phyloP scores from a whole-genome alignment of 2,113 vertebrate species.

The Columba janthina region DNA sequence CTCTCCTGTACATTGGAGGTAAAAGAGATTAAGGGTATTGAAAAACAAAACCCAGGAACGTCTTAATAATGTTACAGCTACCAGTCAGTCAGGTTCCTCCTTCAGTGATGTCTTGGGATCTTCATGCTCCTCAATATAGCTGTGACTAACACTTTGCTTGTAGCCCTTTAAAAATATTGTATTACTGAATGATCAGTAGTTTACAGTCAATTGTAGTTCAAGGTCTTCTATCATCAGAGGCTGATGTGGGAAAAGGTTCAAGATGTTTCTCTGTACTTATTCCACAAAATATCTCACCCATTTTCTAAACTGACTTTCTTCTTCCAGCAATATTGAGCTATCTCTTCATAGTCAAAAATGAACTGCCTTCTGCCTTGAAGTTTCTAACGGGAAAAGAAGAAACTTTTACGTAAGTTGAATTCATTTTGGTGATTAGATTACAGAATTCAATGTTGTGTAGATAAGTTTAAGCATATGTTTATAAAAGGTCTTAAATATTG shows the following conservation, averaged over 20 bases:
- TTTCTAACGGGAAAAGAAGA: constrained; percentile 77
- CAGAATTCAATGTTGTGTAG: neutral
- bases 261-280: neutral
- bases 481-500: neutral
- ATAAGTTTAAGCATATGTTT: neutral
- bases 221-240: neutral
- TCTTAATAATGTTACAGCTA: neutral
- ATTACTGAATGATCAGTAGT: neutral
- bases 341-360: constrained; percentile 96
- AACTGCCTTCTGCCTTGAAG: constrained; percentile 93
- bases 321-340: constrained; percentile 94
- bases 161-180: neutral
- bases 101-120: neutral
- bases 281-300: neutral
- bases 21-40: constrained; percentile 17
- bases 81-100: neutral
- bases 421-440: neutral
- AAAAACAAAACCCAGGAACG: neutral
- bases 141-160: neutral
- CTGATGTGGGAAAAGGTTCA: neutral
- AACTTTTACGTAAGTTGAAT: constrained; percentile 70
- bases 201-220: neutral
- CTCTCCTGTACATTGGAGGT: constrained; percentile 82
- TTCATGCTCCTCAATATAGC: neutral
- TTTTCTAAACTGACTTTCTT: constrained; percentile 62